Percentiles rank a stretch among this genome's conserved stretches.
phyloP scores from a whole-genome alignment of 2,797 vertebrate species.

The Octomys mimax region DNA sequence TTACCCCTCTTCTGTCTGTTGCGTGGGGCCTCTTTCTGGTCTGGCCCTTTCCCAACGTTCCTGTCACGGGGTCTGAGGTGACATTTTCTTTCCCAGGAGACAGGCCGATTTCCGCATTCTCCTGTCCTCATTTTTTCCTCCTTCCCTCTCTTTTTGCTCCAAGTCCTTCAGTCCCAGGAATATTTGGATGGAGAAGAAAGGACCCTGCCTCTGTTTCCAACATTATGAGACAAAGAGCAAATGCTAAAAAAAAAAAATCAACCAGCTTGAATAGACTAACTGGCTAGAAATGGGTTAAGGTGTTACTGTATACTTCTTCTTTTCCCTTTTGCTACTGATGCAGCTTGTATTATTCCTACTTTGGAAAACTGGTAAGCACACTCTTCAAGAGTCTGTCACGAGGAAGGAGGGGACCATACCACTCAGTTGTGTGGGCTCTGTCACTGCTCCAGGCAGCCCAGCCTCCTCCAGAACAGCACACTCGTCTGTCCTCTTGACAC shows the following conservation, averaged over 20 bases:
- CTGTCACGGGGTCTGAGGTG: no score
- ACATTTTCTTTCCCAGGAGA: background rate
- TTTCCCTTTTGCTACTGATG: conserved; percentile 24
- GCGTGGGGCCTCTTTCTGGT: background rate
- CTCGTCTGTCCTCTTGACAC: background rate
- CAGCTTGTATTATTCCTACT: background rate
- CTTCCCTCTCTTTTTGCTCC: background rate
- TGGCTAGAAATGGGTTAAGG: background rate
- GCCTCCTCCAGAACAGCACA: background rate
- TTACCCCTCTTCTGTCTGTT: background rate
- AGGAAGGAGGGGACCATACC: background rate
- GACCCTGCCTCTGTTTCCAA: background rate
- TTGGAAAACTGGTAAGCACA: conserved; percentile 28
- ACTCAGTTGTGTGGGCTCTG: background rate
- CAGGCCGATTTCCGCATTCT: background rate
- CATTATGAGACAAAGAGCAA: background rate
- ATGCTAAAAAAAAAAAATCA: background rate
- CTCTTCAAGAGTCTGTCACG: background rate
- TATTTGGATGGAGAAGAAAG: background rate
- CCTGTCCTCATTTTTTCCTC: background rate
- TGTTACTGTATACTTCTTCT: background rate
- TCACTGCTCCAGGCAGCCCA: background rate
- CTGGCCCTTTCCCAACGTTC: background rate
- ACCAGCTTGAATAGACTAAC: background rate
- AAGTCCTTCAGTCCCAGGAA: conserved; percentile 1